phyloP scores from a whole-genome alignment of 2,797 vertebrate genomes.

The Silurus lanzhouensis region DNA sequence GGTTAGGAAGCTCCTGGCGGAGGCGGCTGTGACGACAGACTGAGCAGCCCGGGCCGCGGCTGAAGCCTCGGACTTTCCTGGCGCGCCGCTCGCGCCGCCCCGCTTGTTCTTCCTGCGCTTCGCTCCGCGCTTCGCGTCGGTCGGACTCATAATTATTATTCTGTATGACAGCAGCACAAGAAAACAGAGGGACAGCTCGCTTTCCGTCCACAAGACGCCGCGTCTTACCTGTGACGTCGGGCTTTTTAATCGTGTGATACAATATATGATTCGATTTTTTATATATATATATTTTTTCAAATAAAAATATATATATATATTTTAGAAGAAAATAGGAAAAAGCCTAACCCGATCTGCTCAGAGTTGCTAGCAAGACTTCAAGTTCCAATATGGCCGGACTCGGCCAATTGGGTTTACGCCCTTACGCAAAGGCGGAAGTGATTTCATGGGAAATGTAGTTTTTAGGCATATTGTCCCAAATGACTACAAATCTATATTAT shows the following conservation, averaged over 20 bases:
- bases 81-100: slow-evolving; percentile 77
- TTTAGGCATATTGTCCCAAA: background rate
- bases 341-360: slow-evolving; percentile 70
- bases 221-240: slow-evolving; percentile 67
- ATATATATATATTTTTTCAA: slow-evolving; percentile 46
- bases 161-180: slow-evolving; percentile 11
- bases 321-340: slow-evolving; percentile 58
- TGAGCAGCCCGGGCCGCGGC: slow-evolving; percentile 76
- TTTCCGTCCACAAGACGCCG: slow-evolving; percentile 68
- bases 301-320: slow-evolving; percentile 55
- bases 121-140: slow-evolving; percentile 96
- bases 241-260: slow-evolving; percentile 57
- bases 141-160: slow-evolving; percentile 86
- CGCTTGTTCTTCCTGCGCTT: slow-evolving; percentile 98
- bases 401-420: slow-evolving; percentile 82
- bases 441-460: slow-evolving; percentile 67
- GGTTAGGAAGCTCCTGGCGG: slow-evolving; percentile 76
- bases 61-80: slow-evolving; percentile 80
- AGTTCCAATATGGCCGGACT: slow-evolving; percentile 95
- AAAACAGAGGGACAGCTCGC: slow-evolving; percentile 68
- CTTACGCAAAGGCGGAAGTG: slow-evolving; percentile 56
- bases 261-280: slow-evolving; percentile 59
- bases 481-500: background rate
- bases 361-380: slow-evolving; percentile 85
- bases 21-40: slow-evolving; percentile 71